Percentiles rank a stretch among this genome's conserved stretches.
Conservation (phyloP, 2,113 vertebrate genomes). For the Aspiorhynchus laticeps region DNA sequence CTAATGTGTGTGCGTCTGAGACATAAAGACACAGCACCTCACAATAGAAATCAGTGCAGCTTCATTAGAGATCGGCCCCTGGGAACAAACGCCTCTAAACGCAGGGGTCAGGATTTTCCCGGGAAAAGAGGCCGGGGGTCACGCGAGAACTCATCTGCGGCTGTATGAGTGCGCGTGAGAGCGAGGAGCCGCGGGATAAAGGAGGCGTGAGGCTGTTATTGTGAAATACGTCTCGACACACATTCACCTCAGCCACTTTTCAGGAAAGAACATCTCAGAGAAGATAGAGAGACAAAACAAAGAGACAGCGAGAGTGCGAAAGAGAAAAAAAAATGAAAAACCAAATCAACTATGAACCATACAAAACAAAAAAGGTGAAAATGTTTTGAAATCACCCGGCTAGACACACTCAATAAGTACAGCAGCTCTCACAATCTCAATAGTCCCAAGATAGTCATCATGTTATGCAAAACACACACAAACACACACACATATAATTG, state of each 20-base stretch:
- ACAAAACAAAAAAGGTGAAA: neutral
- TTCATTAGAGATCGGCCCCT: slow-evolving; percentile 71
- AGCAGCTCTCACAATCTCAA: neutral
- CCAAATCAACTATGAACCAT: neutral
- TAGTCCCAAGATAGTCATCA: neutral
- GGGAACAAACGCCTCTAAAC: slow-evolving; percentile 57
- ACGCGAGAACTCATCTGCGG: slow-evolving; percentile 5
- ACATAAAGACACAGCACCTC: slow-evolving; percentile 60
- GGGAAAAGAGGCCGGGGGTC: slow-evolving; percentile 47
- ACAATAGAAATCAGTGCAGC: slow-evolving; percentile 74
- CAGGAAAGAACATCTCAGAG: neutral
- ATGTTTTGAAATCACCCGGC: neutral
- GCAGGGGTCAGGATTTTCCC: slow-evolving; percentile 50
- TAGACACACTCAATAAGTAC: neutral
- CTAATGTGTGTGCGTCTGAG: neutral
- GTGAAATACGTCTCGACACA: slow-evolving; percentile 23
- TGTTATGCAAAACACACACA: neutral
- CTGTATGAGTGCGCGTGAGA: slow-evolving; percentile 50
- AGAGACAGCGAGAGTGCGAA: neutral
- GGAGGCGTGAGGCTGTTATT: slow-evolving; percentile 53
- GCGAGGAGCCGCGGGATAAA: slow-evolving; percentile 36
- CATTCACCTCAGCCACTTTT: neutral
- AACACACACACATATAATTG: fast-evolving
- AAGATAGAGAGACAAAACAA: neutral
- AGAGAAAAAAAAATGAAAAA: neutral